Conservation (phyloP, 2,113 vertebrate species). For the Scalopus aquaticus region DNA sequence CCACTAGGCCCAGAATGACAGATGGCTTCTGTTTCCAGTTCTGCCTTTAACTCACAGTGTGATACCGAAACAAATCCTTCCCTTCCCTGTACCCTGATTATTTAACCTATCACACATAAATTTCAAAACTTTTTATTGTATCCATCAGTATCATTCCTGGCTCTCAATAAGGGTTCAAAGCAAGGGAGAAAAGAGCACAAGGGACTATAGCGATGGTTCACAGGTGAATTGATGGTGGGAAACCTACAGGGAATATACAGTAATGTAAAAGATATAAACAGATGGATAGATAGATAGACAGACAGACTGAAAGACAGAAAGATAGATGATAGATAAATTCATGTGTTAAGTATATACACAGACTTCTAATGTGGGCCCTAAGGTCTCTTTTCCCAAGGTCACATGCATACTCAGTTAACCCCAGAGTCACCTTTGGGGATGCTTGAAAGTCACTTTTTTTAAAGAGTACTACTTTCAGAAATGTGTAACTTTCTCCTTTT, state of each 20-base stretch:
- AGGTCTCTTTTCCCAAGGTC: background rate
- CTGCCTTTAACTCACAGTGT: background rate
- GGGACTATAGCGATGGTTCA: too few species aligned
- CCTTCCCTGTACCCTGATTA: background rate
- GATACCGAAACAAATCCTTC: background rate
- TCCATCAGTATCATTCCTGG: background rate
- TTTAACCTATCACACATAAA: background rate
- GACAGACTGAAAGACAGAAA: too few species aligned
- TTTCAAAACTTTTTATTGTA: background rate
- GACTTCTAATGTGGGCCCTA: background rate
- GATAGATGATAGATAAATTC: too few species aligned
- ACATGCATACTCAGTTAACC: background rate
- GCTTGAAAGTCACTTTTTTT: background rate
- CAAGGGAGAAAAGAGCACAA: too few species aligned
- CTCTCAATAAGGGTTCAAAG: too few species aligned
- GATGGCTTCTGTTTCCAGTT: background rate
- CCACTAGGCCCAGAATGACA: background rate
- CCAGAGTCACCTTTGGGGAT: background rate
- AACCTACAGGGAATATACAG: too few species aligned
- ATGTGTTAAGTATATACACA: background rate
- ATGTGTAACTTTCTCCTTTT: background rate
- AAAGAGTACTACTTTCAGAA: constrained; percentile 1
- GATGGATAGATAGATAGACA: too few species aligned
- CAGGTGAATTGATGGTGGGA: too few species aligned
- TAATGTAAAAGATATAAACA: too few species aligned